phyloP scores from a whole-genome alignment of 1,140 invertebrate species.

The Linepithema humile region DNA sequence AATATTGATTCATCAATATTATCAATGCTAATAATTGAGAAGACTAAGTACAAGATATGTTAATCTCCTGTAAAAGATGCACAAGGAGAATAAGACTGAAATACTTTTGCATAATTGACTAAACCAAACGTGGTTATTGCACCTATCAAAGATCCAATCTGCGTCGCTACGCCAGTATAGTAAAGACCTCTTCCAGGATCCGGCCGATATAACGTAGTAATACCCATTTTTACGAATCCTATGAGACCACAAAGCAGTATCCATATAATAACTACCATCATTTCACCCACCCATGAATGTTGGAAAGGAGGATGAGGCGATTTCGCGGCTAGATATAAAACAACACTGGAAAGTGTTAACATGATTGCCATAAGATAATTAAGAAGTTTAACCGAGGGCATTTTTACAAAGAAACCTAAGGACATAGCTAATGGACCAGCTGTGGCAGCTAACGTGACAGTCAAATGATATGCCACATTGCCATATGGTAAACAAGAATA shows the following conservation, averaged over 20 bases:
- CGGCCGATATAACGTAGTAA: slow-evolving; percentile 89
- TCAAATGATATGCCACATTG: slow-evolving; percentile 91
- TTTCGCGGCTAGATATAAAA: slow-evolving; percentile 89
- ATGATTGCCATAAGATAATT: slow-evolving; percentile 84
- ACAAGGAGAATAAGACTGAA: slow-evolving; percentile 83
- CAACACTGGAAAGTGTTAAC: slow-evolving; percentile 86
- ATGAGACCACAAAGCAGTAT: slow-evolving; percentile 88
- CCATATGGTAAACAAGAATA: slow-evolving; percentile 96
- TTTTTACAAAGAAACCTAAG: slow-evolving; percentile 90
- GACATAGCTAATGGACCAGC: slow-evolving; percentile 94
- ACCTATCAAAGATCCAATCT: slow-evolving; percentile 92
- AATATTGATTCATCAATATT: neutral
- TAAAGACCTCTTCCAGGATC: slow-evolving; percentile 87
- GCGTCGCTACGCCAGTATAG: slow-evolving; percentile 91
- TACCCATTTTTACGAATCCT: slow-evolving; percentile 93
- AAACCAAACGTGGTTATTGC: slow-evolving; percentile 90
- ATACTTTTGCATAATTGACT: slow-evolving; percentile 89
- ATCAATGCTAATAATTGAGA: neutral
- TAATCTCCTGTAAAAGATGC: slow-evolving; percentile 50
- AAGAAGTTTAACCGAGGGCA: slow-evolving; percentile 86
- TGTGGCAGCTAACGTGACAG: slow-evolving; percentile 92
- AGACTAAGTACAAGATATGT: slow-evolving; percentile 10
- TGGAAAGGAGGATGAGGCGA: slow-evolving; percentile 91
- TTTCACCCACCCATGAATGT: slow-evolving; percentile 85
- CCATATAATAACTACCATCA: slow-evolving; percentile 89